Evolutionary conservation across 2,888 invertebrate species (phyloP).

Genomic region (Malachius bipustulatus): DNA sequence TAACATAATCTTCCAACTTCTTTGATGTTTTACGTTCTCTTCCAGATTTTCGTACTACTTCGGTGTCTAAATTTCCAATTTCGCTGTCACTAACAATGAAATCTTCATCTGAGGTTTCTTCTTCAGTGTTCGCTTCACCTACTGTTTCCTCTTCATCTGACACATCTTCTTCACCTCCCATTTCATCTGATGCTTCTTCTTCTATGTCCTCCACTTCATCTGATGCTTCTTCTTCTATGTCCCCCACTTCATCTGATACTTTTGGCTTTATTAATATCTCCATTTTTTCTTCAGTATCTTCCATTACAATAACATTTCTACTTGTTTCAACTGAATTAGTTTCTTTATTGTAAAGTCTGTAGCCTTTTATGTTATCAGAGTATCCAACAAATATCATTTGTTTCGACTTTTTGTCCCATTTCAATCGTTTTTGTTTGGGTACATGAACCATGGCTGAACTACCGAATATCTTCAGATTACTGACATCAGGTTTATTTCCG

Average conservation of each 20-base stretch:
- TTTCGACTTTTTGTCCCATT: conserved; percentile 13
- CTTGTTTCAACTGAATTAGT: conserved; percentile 9
- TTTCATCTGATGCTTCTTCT: no score
- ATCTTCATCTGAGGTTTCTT: no score
- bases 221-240: no score
- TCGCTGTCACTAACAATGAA: no score
- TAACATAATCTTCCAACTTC: conserved; percentile 14
- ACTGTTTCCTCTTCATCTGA: no score
- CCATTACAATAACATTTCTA: conserved; percentile 12
- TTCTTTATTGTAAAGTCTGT: conserved; percentile 15
- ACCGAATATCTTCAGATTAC: conserved; percentile 11
- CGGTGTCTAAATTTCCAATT: no score
- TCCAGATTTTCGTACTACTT: no score
- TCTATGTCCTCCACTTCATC: no score
- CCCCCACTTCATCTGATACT: conserved; percentile 15
- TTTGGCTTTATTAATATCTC: conserved; percentile 11
- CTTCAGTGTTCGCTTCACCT: no score
- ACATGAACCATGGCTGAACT: conserved; percentile 11
- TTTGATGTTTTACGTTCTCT: conserved; percentile 15
- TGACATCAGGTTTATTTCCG: conserved; percentile 9
- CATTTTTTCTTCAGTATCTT: conserved; percentile 11
- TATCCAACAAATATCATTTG: conserved; percentile 13
- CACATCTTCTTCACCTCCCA: no score
- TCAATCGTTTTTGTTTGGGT: conserved; percentile 12
- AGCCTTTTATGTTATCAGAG: conserved; percentile 15